A percentile compares a stretch with the other conserved stretches of the same genome.
Evolutionary conservation across 2,113 vertebrate genomes (phyloP).

Genomic region (Xyrauchen texanus): DNA sequence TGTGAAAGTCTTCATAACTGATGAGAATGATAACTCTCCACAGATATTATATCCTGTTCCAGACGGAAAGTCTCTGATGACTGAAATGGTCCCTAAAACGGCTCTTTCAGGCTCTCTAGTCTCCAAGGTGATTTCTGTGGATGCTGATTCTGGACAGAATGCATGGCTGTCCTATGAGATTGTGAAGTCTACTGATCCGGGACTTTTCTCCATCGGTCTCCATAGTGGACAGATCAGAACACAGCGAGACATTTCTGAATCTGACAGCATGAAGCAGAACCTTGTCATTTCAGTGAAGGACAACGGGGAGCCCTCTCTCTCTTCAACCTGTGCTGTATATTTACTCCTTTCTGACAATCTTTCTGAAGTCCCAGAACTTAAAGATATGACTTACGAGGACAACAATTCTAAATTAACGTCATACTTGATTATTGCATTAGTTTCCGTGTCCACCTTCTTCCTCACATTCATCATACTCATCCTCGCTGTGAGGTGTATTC

Average conservation of each 20-base stretch:
- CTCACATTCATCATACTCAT: conserved; percentile 71
- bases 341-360: conserved; percentile 78
- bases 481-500: conserved; percentile 68
- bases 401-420: conserved; percentile 66
- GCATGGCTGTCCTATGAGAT: conserved; percentile 55
- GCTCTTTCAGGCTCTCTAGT: conserved; percentile 47
- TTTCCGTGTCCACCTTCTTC: conserved; percentile 70
- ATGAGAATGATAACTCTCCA: conserved; percentile 61
- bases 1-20: conserved; percentile 56
- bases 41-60: conserved; percentile 57
- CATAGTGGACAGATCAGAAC: conserved; percentile 54
- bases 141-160: conserved; percentile 55
- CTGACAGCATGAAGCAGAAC: conserved; percentile 65
- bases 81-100: conserved; percentile 54
- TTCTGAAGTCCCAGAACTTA: conserved; percentile 71
- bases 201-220: conserved; percentile 51
- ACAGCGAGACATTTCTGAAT: conserved; percentile 50
- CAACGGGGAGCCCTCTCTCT: conserved; percentile 68
- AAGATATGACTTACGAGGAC: conserved; percentile 66
- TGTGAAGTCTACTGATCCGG: conserved; percentile 48
- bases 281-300: conserved; percentile 70
- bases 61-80: conserved; percentile 51
- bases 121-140: conserved; percentile 57
- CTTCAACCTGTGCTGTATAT: conserved; percentile 72
- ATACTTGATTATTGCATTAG: conserved; percentile 71